Evolutionary conservation across 2,888 invertebrate genomes (phyloP).

Genomic region (Autographa gamma): DNA sequence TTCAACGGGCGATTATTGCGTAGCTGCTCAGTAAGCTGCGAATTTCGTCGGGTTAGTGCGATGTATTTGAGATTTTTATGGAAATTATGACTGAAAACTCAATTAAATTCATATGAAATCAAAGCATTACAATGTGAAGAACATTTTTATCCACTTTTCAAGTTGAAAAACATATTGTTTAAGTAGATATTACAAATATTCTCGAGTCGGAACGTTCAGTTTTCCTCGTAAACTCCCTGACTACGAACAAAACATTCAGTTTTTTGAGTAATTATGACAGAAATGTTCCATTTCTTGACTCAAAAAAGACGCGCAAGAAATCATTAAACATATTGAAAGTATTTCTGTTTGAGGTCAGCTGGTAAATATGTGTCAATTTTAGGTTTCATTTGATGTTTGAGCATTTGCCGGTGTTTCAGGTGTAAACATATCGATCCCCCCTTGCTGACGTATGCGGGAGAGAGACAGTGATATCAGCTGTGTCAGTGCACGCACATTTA

Average conservation of each 20-base stretch:
- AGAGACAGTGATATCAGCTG: too few species aligned
- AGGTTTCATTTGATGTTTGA: too few species aligned
- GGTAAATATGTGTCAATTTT: not conserved
- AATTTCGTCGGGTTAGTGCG: not conserved
- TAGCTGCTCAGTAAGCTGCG: not conserved
- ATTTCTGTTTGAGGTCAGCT: not conserved
- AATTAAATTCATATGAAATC: not conserved
- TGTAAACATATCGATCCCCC: too few species aligned
- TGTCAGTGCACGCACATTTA: too few species aligned
- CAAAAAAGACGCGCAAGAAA: not conserved
- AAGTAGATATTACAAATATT: too few species aligned
- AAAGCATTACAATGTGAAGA: not conserved
- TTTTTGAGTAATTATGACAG: not conserved
- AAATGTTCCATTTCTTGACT: not conserved
- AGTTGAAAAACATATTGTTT: not conserved
- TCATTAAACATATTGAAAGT: not conserved
- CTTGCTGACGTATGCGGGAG: too few species aligned
- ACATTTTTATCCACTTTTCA: too few species aligned
- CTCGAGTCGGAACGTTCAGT: too few species aligned
- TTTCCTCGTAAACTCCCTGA: too few species aligned
- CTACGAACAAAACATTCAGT: not conserved
- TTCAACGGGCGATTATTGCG: not conserved
- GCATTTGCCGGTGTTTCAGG: too few species aligned
- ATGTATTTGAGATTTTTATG: not conserved
- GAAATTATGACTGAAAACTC: not conserved